Base-by-base conservation (phyloP, 2,113 vertebrate species). In the Cololabis saira region DNA sequence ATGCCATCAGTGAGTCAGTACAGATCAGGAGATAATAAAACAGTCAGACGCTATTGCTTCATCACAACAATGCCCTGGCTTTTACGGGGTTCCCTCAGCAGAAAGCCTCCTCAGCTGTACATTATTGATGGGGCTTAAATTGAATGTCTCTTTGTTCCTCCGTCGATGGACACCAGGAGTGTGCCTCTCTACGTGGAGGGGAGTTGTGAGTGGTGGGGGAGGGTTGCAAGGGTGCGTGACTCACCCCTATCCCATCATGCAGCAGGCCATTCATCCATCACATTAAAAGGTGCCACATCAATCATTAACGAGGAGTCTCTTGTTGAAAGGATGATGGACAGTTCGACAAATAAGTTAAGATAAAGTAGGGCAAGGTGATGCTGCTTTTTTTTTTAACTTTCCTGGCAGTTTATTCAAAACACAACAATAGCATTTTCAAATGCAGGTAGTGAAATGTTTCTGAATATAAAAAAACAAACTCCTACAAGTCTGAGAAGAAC, bases 201-300 rank as follows among this genome's bases (percentile, higher is more conserved):
- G 17, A 27, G 60, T 50, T 21, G 50, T 70, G 70, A 68, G 65
- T 55, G 61, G 47, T 61, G 63, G 71, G 27, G 65, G 62, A 24
- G 61, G 74, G 76, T 54, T 64, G 47, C 4, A 11, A 30, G 52
- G n/a, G 61, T 52, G 79, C 42, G 48, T 80, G 73, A 81, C 76
- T 78, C 83, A 71, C 82, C 71, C 73, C 15, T 3, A 19, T 82
- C 83, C 81, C 83, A 67, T 87, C 83, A 75, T 81, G 78, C 76
- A 57, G 75, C 75, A 71, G 78, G 43, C 58, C 61, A 74, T 81
- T 84, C 89, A 89, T 90, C 87, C 85, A 90, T 90, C 87, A 90
- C 89, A 86, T 91, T 87, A 90, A 81, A 81, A 89, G 89, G 89
- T 85, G 89, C 69, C 30, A 66, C 86, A 91, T 91, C 82, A 90